Evolutionary conservation across 2,888 invertebrate genomes (phyloP).

Genomic region (Drosophila bunnanda): DNA sequence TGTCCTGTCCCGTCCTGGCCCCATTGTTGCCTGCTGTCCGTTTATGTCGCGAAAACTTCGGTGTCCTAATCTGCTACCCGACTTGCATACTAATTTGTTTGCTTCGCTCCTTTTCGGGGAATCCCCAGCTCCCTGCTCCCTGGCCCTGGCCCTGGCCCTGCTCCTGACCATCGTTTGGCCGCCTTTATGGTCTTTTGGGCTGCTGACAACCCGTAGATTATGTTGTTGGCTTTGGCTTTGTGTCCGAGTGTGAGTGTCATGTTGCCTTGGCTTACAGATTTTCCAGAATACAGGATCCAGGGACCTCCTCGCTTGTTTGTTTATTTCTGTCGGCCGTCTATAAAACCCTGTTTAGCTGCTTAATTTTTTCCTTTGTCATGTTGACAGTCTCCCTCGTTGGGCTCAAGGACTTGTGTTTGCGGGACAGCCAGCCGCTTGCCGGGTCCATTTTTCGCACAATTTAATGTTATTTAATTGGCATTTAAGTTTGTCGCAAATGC

Average conservation of each 20-base stretch:
- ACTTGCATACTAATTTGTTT: constrained; percentile 81
- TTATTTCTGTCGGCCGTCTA: constrained; percentile 57
- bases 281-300: constrained; percentile 40
- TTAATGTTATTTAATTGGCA: constrained; percentile 79
- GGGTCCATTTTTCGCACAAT: constrained; percentile 73
- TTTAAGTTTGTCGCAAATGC: constrained; percentile 75
- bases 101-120: constrained; percentile 39
- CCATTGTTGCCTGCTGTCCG: constrained; percentile 52
- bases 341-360: constrained; percentile 77
- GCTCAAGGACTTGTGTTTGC: constrained; percentile 49
- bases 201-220: constrained; percentile 80
- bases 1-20: constrained; percentile 9
- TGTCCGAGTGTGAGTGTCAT: constrained; percentile 57
- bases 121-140: constrained; percentile 33
- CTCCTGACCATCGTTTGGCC: constrained; percentile 38
- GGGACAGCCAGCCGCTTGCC: constrained; percentile 37
- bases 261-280: constrained; percentile 73
- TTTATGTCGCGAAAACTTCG: constrained; percentile 81
- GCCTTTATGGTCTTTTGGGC: constrained; percentile 66
- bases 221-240: constrained; percentile 75
- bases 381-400: constrained; percentile 68
- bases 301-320: constrained; percentile 54
- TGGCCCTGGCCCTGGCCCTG: constrained; percentile 21
- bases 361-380: constrained; percentile 79
- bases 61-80: constrained; percentile 80